A percentile compares a stretch with the other conserved stretches of the same genome.
Conservation (phyloP, 2,888 invertebrate species). For the Rhagophthalmus giganteus region DNA sequence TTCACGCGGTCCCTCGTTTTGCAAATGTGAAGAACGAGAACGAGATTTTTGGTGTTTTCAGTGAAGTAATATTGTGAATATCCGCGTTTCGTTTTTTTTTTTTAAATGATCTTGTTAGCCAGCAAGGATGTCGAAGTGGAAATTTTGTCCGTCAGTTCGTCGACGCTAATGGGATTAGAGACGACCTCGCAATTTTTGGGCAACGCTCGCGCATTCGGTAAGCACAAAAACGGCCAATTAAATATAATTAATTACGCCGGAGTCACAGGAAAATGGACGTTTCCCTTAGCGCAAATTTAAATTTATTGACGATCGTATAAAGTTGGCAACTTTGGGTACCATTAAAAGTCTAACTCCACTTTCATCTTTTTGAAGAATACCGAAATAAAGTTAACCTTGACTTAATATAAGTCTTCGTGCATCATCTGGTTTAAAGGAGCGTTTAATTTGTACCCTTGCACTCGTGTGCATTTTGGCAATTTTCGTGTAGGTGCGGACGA, state of each 20-base stretch:
- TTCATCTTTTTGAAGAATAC: conserved; percentile 16
- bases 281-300: conserved; percentile 5
- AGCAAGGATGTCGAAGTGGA: conserved; percentile 45
- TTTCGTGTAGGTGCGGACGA: background rate
- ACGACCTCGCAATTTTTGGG: conserved; percentile 54
- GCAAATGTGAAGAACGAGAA: too few species aligned
- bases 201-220: conserved; percentile 42
- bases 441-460: background rate
- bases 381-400: conserved; percentile 19
- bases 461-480: background rate
- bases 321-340: conserved; percentile 12
- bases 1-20: too few species aligned
- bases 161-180: conserved; percentile 57
- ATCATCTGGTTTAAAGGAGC: conserved; percentile 4
- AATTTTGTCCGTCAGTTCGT: conserved; percentile 32
- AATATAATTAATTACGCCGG: conserved; percentile 1
- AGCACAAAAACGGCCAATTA: conserved; percentile 9
- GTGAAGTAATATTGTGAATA: too few species aligned
- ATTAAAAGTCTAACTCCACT: conserved; percentile 16
- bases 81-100: too few species aligned
- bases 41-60: too few species aligned
- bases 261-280: conserved; percentile 11
- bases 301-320: conserved; percentile 6
- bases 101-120: conserved; percentile 44
- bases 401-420: conserved; percentile 18